Evolutionary conservation across 2,797 vertebrate genomes (phyloP), one percentile per base, ranked within the genome.

Genomic region (Falco cherrug): DNA sequence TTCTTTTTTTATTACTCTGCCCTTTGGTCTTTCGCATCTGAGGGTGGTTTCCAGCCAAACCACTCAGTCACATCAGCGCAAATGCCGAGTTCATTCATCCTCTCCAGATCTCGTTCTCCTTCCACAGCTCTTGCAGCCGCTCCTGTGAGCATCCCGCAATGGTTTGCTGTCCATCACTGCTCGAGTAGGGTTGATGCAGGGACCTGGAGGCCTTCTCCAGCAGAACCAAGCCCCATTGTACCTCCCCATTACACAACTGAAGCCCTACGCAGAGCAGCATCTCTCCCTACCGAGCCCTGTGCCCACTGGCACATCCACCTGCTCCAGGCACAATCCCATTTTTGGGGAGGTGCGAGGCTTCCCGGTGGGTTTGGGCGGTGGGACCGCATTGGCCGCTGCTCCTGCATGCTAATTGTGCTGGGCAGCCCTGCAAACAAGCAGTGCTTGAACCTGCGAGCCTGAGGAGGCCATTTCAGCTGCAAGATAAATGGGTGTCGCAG

Each of bases 261-360:
- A 41, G 14, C n/a, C 25, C 59, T 61, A 2, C 0, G 0, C 53
- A 45, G 26, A 29, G 68, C 81, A 76, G 26, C 71, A 4, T 10
- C 64, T 65, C 21, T 37, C 65, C 43, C 14, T 11, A 1, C 53
- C n/a, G 25, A n/a, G 19, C 35, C 22, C 0, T 0, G 0, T 47
- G 45, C 63, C 43, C 6, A 0, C n/a, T 3, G 0, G 37, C 31
- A 31, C 83, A 12, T 9, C 73, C 65, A 13, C 28, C 50, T 20
- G 0, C 26, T 4, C 15, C 0, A 1, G 63, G 5, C 37, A 8
- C 0, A 0, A 26, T 20, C 39, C 68, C 1, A 0, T 53, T 41
- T 59, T 5, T 0, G 2, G 54, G 35, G 59, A 28, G 13, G 5
- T 2, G 1, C 0, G 10, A 80, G 26, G 37, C 13, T 61, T 82